phyloP scores from a whole-genome alignment of 1,140 invertebrate species.

The Oscheius sp. region DNA sequence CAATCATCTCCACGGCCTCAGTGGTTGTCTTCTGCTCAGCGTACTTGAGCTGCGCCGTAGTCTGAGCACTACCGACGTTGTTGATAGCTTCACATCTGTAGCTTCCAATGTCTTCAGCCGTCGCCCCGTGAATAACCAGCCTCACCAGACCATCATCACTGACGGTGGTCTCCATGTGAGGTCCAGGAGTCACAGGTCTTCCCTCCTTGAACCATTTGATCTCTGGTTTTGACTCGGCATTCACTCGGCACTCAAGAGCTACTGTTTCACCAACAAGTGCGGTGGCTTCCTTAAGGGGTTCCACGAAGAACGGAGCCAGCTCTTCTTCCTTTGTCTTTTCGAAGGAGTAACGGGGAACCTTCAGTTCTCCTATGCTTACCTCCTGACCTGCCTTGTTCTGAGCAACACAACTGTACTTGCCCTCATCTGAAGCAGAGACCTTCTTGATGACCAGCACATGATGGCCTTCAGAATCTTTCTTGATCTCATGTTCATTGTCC shows the following conservation, averaged over 20 bases:
- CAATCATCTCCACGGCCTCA: slow-evolving; percentile 20
- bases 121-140: slow-evolving; percentile 46
- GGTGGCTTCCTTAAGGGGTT: slow-evolving; percentile 46
- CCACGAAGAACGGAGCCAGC: slow-evolving; percentile 50
- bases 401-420: slow-evolving; percentile 46
- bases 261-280: slow-evolving; percentile 52
- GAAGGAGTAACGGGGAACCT: slow-evolving; percentile 50
- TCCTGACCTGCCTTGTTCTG: slow-evolving; percentile 51
- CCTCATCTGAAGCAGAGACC: slow-evolving; percentile 22
- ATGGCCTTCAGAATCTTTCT: slow-evolving; percentile 36
- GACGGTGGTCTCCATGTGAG: slow-evolving; percentile 45
- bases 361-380: slow-evolving; percentile 46
- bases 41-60: slow-evolving; percentile 37
- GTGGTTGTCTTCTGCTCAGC: slow-evolving; percentile 24
- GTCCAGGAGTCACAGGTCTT: slow-evolving; percentile 42
- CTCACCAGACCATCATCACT: slow-evolving; percentile 51
- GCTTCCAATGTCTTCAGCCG: slow-evolving; percentile 50
- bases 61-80: slow-evolving; percentile 36
- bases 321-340: slow-evolving; percentile 43
- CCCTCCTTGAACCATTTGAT: slow-evolving; percentile 52
- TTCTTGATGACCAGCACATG: slow-evolving; percentile 36
- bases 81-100: slow-evolving; percentile 48
- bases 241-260: slow-evolving; percentile 49
- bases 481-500: slow-evolving; percentile 35
- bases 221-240: slow-evolving; percentile 52